Conservation (phyloP, 2,113 vertebrate species). For the Indicator maculatus region DNA sequence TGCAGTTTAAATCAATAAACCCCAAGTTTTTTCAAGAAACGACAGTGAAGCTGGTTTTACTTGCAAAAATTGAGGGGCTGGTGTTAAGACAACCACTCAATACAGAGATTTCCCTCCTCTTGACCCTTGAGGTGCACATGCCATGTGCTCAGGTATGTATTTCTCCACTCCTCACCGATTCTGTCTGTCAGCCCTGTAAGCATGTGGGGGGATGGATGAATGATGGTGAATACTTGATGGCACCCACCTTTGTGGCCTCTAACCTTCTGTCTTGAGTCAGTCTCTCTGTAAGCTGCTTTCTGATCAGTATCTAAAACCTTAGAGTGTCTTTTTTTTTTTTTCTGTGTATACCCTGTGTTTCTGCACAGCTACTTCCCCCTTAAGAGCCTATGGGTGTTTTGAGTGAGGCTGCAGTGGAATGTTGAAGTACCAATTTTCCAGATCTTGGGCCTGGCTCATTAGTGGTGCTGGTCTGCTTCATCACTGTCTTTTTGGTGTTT, state of each 20-base stretch:
- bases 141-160: not conserved
- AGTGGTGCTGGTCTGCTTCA: not conserved
- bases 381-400: not conserved
- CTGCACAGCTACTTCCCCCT: not conserved
- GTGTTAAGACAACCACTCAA: not conserved
- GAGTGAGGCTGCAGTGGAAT: not conserved
- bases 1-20: conserved; percentile 99
- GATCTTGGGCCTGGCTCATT: not conserved
- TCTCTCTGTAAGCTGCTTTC: not conserved
- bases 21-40: conserved; percentile 89
- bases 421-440: not conserved
- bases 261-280: not conserved
- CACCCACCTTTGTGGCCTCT: not conserved
- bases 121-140: not conserved
- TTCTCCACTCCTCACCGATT: not conserved
- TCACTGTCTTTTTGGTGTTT: not conserved
- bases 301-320: not conserved
- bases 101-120: not conserved
- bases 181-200: not conserved
- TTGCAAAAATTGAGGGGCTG: conserved; percentile 13
- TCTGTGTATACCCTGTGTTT: not conserved
- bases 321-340: not conserved
- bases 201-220: accelerated
- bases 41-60: conserved; percentile 68
- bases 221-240: not conserved